Evolutionary conservation across 2,888 invertebrate species (phyloP).

Genomic region (Epiblema foenella): DNA sequence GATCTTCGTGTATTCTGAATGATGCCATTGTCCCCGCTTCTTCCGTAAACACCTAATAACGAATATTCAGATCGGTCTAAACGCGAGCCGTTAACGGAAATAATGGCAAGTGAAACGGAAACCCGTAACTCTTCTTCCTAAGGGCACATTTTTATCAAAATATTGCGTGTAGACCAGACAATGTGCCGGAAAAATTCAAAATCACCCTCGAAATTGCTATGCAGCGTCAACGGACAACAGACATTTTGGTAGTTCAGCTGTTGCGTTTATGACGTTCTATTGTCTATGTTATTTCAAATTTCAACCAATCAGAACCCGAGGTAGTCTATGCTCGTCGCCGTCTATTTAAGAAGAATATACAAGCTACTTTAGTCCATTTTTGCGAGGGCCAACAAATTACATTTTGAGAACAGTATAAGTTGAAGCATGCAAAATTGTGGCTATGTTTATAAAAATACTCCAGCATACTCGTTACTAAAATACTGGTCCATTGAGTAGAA

Average conservation of each 20-base stretch:
- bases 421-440: no score
- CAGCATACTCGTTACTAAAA: no score
- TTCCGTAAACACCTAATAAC: slow-evolving; percentile 71
- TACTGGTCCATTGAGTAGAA: no score
- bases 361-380: neutral
- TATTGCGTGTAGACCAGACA: slow-evolving; percentile 64
- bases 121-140: slow-evolving; percentile 54
- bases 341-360: neutral
- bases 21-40: slow-evolving; percentile 86
- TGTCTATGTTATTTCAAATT: slow-evolving; percentile 73
- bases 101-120: slow-evolving; percentile 62
- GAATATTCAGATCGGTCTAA: slow-evolving; percentile 57
- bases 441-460: no score
- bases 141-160: slow-evolving; percentile 64
- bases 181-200: slow-evolving; percentile 58
- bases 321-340: slow-evolving; percentile 38
- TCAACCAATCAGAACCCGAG: slow-evolving; percentile 61
- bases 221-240: slow-evolving; percentile 80
- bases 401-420: no score
- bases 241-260: slow-evolving; percentile 80
- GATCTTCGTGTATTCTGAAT: slow-evolving; percentile 91
- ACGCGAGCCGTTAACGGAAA: slow-evolving; percentile 58
- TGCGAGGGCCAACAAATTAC: neutral
- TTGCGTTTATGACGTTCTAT: slow-evolving; percentile 73
- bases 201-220: slow-evolving; percentile 71